phyloP scores from a whole-genome alignment of 2,797 vertebrate species.

The Dicrostonyx torquatus region DNA sequence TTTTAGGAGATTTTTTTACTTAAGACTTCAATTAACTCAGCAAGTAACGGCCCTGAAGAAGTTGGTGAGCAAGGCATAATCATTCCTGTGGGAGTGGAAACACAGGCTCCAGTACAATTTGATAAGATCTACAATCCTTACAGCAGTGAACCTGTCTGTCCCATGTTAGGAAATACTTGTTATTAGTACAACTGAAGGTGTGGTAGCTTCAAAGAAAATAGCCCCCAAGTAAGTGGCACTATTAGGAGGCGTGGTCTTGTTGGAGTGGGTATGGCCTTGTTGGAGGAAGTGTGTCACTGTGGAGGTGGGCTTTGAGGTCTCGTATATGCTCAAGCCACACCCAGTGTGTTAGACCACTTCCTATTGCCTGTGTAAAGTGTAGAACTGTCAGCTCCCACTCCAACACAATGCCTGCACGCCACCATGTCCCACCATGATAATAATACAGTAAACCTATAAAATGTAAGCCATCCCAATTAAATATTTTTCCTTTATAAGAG shows the following conservation, averaged over 20 bases:
- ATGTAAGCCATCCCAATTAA: not conserved
- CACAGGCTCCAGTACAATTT: not conserved
- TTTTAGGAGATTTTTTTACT: not conserved
- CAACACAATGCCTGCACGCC: not conserved
- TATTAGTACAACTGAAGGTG: conserved; percentile 7
- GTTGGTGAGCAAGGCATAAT: not conserved
- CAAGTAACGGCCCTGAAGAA: not conserved
- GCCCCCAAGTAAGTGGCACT: not conserved
- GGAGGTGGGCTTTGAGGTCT: not conserved
- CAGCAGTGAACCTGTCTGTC: not conserved
- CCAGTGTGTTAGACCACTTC: not conserved
- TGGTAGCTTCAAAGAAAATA: not conserved
- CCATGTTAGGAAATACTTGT: not conserved
- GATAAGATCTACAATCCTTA: not conserved
- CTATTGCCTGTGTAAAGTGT: not conserved
- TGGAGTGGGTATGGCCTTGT: not conserved
- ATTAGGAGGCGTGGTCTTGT: not conserved
- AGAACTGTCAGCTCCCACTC: not conserved
- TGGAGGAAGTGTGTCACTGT: not conserved
- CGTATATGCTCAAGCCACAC: not conserved
- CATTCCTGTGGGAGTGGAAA: not conserved
- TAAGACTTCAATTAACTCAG: conserved; percentile 37
- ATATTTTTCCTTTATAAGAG: not conserved
- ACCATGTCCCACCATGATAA: not conserved
- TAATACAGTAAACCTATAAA: not conserved